phyloP scores from a whole-genome alignment of 2,113 vertebrate species.

The Anarrhichthys ocellatus region DNA sequence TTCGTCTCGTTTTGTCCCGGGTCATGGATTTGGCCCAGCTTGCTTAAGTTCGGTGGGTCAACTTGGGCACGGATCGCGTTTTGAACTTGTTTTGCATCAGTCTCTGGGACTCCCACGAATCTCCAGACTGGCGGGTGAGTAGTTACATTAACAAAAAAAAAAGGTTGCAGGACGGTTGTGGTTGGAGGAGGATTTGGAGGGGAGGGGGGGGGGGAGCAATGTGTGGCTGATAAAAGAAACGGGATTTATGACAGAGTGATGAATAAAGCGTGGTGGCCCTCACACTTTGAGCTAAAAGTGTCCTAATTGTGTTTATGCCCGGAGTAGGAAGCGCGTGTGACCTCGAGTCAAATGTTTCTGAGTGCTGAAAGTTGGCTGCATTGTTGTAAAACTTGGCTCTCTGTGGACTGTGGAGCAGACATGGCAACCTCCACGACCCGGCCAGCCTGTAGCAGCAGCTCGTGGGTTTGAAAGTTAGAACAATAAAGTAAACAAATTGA shows the following conservation, averaged over 20 bases:
- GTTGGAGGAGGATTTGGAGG: conserved; percentile 36
- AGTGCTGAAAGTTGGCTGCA: conserved; percentile 71
- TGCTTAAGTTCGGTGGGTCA: conserved; percentile 77
- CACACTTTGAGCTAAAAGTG: conserved; percentile 36
- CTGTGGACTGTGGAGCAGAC: conserved; percentile 38
- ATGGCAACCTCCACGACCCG: conserved; percentile 56
- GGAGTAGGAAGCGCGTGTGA: conserved; percentile 60
- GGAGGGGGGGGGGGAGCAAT: conserved; percentile 33
- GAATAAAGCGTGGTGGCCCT: conserved; percentile 54
- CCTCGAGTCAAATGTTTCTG: conserved; percentile 61
- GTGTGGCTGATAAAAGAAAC: conserved; percentile 56
- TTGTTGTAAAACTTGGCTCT: conserved; percentile 73
- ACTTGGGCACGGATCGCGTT: conserved; percentile 74
- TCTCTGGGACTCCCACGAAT: conserved; percentile 80
- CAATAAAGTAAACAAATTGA: conserved; percentile 19
- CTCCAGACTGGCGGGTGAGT: conserved; percentile 88
- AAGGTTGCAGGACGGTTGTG: conserved; percentile 57
- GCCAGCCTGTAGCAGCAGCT: conserved; percentile 29
- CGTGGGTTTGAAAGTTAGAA: conserved; percentile 38
- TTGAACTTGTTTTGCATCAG: conserved; percentile 81
- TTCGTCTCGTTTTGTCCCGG: conserved; percentile 54
- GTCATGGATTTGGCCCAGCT: conserved; percentile 77
- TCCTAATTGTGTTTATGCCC: conserved; percentile 41
- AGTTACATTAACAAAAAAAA: conserved; percentile 49
- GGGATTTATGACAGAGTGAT: conserved; percentile 52